These are phyloP conservation scores for Silvanus unidentatus DNA, from an alignment of 2,888 invertebrate species.

Conservation along the genomic window DNA sequence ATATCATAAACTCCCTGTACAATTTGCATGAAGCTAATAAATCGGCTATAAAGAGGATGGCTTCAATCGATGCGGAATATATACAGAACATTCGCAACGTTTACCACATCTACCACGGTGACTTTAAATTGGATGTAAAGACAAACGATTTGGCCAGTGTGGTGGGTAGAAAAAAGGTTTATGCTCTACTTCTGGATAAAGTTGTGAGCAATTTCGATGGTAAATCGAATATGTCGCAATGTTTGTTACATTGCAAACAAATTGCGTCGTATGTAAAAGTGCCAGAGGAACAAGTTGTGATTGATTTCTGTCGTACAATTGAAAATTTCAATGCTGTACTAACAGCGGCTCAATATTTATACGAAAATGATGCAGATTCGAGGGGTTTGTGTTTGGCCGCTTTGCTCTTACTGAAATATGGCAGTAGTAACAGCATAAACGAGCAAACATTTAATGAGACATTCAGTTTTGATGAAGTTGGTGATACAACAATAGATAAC, in stretches of 20 bases:
- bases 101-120: conserved; percentile 18
- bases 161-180: not conserved
- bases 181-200: not conserved
- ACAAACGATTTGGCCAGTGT: too few relatives aligned
- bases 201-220: too few relatives aligned
- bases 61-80: conserved; percentile 7
- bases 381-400: conserved; percentile 26
- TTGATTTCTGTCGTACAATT: conserved; percentile 24
- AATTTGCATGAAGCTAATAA: too few relatives aligned
- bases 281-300: conserved; percentile 20
- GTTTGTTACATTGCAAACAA: conserved; percentile 17
- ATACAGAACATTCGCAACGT: conserved; percentile 13
- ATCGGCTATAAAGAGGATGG: too few relatives aligned
- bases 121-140: too few relatives aligned
- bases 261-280: conserved; percentile 22
- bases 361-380: conserved; percentile 17
- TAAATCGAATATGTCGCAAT: too few relatives aligned
- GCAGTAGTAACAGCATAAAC: conserved; percentile 4
- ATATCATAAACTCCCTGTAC: too few relatives aligned
- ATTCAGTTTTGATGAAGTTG: conserved; percentile 7
- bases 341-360: conserved; percentile 22
- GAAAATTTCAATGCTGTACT: conserved; percentile 24
- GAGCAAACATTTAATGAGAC: conserved; percentile 5
- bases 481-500: conserved; percentile 12
- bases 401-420: conserved; percentile 26